A percentile compares a stretch with the other conserved stretches of the same genome.
phyloP scores from a whole-genome alignment of 2,888 invertebrate species.

The Ypsolopha scabrella region DNA sequence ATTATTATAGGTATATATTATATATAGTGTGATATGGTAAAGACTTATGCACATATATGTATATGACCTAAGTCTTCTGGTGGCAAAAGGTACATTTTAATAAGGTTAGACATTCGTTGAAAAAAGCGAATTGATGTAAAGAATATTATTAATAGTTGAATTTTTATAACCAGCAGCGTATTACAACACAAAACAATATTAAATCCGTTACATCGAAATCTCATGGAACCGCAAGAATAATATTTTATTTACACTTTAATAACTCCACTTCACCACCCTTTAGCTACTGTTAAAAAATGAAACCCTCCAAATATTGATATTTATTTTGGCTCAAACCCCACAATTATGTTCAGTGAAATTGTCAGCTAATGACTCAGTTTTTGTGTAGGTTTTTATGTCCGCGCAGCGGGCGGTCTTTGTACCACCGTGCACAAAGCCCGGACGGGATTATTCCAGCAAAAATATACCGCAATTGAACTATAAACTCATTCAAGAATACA shows the following conservation, averaged over 20 bases:
- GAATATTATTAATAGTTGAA: too few species aligned
- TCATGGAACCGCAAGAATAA: neutral
- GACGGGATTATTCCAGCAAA: too few species aligned
- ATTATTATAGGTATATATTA: too few species aligned
- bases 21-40: too few species aligned
- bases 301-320: conserved; percentile 21
- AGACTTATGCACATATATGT: too few species aligned
- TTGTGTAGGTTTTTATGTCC: conserved; percentile 2
- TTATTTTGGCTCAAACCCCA: conserved; percentile 21
- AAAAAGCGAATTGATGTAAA: too few species aligned
- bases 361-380: conserved; percentile 23
- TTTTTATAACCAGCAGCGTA: too few species aligned
- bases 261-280: neutral
- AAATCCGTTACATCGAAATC: neutral
- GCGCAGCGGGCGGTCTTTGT: neutral
- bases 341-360: conserved; percentile 21
- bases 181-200: neutral
- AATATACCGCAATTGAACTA: too few species aligned
- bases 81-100: too few species aligned
- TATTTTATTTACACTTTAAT: neutral
- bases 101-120: too few species aligned
- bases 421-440: neutral
- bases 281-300: neutral
- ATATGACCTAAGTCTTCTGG: too few species aligned
- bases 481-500: too few species aligned